Percentiles rank a stretch among this genome's conserved stretches.
phyloP scores from a whole-genome alignment of 2,888 invertebrate species.

The Philaethria dido region DNA sequence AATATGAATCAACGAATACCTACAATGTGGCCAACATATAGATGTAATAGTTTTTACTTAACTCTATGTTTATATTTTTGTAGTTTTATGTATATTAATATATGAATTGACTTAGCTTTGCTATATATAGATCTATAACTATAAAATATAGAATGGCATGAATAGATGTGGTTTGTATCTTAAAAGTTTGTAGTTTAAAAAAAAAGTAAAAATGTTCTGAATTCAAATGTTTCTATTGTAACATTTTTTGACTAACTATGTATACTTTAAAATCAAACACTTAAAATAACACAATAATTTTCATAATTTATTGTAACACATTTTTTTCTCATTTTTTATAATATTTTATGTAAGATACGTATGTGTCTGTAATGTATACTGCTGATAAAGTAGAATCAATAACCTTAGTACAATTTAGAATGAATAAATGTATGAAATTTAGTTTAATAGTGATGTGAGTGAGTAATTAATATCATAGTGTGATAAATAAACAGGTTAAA shows the following conservation, averaged over 20 bases:
- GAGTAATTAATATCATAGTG: slow-evolving; percentile 13
- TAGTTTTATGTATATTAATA: slow-evolving; percentile 26
- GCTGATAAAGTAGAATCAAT: neutral
- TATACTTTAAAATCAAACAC: neutral
- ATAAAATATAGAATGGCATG: neutral
- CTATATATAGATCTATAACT: slow-evolving; percentile 18
- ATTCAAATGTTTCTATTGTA: neutral
- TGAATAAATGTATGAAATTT: slow-evolving; percentile 14
- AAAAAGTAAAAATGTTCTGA: neutral
- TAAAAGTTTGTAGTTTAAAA: neutral
- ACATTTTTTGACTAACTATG: neutral
- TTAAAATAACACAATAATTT: neutral
- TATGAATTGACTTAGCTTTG: slow-evolving; percentile 23
- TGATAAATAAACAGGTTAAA: slow-evolving; percentile 11
- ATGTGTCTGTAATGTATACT: neutral
- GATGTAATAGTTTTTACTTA: slow-evolving; percentile 32
- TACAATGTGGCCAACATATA: slow-evolving; percentile 42
- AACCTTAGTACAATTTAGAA: slow-evolving; percentile 20
- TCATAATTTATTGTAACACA: neutral
- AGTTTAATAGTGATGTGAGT: neutral
- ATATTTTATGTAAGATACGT: too few relatives aligned
- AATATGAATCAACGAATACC: slow-evolving; percentile 39
- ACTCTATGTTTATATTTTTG: slow-evolving; percentile 7
- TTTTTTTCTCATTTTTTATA: neutral
- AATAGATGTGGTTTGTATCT: neutral